Evolutionary conservation across 2,113 vertebrate genomes (phyloP), one percentile per base, ranked within the genome.

Genomic region (Tringa solitaria): DNA sequence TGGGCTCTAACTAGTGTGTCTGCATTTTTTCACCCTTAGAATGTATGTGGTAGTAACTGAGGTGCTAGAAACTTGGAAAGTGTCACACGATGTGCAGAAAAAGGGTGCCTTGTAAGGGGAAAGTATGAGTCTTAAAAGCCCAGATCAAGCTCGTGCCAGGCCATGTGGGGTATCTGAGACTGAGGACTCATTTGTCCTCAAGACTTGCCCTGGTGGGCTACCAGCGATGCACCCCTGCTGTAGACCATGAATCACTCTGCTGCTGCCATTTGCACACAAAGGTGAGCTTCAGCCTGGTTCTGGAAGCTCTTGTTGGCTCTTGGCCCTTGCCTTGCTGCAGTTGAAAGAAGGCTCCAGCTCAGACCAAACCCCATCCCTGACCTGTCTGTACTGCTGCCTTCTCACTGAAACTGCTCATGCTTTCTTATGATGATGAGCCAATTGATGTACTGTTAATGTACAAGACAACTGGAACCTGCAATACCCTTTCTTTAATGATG

Each of bases 181-280:
- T 56, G 50, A 51, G 59, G 84, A 7, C 39, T 65, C 39, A 3
- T 45, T 69, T 76, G 35, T 28, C n/a, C 32, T 78, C 0, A 0
- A 43, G 54, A 14, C 35, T 45, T 60, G 45, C 22, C 46, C 23
- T 8, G 16, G 14, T 83, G 73, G 23, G 45, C 22, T 45, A 3
- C 53, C 45, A 33, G 60, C 5, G 21, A 12, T 43, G 16, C 27
- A 18, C 10, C 14, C 35, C 24, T 32, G 21, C 54, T 69, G n/a
- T 7, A 56, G 35, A 6, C 22, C 3, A 0, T n/a, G 50, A 9
- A 3, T 37, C 1, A 1, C 28, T 78, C 46, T 33, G 1, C 77
- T 78, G 65, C 48, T 78, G 72, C 54, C 10, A 1, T 28, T 53
- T 18, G 1, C 28, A 26, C 28, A 3, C 24, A 24, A 21, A 39